Conservation (phyloP, 2,888 invertebrate genomes). For the Troides oblongomaculatus region DNA sequence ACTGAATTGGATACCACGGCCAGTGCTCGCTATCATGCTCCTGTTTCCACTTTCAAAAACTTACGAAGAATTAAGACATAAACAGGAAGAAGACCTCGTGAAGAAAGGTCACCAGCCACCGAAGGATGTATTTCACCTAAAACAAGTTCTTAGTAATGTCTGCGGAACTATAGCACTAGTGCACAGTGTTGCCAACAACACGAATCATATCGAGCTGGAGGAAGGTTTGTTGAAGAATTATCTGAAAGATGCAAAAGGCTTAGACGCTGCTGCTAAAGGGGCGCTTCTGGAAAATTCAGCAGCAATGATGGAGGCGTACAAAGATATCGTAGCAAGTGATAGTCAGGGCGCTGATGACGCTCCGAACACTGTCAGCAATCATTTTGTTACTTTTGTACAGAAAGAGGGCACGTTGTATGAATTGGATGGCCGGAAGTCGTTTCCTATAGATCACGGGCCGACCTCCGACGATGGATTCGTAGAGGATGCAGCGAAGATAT, state of each 20-base stretch:
- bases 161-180: slow-evolving; percentile 98
- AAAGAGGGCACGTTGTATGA: slow-evolving; percentile 90
- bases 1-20: slow-evolving; percentile 90
- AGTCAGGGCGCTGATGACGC: slow-evolving; percentile 85
- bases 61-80: slow-evolving; percentile 83
- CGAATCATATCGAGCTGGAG: slow-evolving; percentile 83
- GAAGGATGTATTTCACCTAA: slow-evolving; percentile 89
- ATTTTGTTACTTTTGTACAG: slow-evolving; percentile 93
- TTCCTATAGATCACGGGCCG: slow-evolving; percentile 90
- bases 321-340: slow-evolving; percentile 88
- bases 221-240: slow-evolving; percentile 89
- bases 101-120: slow-evolving; percentile 78
- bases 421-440: slow-evolving; percentile 83
- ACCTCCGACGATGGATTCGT: slow-evolving; percentile 86
- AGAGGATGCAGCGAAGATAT: slow-evolving; percentile 90
- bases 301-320: slow-evolving; percentile 88
- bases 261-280: slow-evolving; percentile 88
- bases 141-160: slow-evolving; percentile 94
- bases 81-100: slow-evolving; percentile 81
- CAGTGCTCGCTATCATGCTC: slow-evolving; percentile 91
- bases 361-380: slow-evolving; percentile 83
- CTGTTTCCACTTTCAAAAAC: slow-evolving; percentile 91
- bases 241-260: slow-evolving; percentile 82
- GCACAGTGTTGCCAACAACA: slow-evolving; percentile 95
- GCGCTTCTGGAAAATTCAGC: slow-evolving; percentile 84